Conservation (phyloP, 2,113 vertebrate species). For the Geococcyx californianus region DNA sequence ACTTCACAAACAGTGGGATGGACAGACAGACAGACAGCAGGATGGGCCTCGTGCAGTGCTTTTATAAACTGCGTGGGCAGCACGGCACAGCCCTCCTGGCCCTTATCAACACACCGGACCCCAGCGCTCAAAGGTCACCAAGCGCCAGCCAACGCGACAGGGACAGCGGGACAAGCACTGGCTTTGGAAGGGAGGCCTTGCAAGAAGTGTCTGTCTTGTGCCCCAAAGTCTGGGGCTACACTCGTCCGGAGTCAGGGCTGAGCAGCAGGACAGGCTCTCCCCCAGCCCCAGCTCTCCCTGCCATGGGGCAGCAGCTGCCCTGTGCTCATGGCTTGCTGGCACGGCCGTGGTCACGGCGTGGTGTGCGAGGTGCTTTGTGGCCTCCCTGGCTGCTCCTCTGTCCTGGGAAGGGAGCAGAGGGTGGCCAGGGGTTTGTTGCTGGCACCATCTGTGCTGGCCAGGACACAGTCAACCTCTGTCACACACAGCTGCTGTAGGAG, state of each 20-base stretch:
- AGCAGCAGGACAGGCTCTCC: neutral
- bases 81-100: constrained; percentile 32
- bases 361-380: accelerated
- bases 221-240: accelerated
- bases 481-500: accelerated
- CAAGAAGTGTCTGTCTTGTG: accelerated
- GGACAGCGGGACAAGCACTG: neutral
- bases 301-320: accelerated
- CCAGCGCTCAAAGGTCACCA: constrained; percentile 67
- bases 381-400: accelerated
- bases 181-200: neutral
- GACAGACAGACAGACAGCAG: neutral
- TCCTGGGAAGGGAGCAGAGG: neutral
- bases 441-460: accelerated
- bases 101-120: constrained; percentile 2
- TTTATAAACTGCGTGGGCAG: constrained; percentile 44
- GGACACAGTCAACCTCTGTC: accelerated
- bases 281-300: accelerated
- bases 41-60: neutral
- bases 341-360: accelerated
- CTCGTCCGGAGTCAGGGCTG: accelerated
- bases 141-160: neutral
- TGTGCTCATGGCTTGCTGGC: accelerated
- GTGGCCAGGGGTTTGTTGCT: accelerated
- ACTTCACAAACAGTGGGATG: neutral